Base-by-base conservation (phyloP, 37 sponge, comb jelly and placozoan genomes). In the Bolinopsis microptera region DNA sequence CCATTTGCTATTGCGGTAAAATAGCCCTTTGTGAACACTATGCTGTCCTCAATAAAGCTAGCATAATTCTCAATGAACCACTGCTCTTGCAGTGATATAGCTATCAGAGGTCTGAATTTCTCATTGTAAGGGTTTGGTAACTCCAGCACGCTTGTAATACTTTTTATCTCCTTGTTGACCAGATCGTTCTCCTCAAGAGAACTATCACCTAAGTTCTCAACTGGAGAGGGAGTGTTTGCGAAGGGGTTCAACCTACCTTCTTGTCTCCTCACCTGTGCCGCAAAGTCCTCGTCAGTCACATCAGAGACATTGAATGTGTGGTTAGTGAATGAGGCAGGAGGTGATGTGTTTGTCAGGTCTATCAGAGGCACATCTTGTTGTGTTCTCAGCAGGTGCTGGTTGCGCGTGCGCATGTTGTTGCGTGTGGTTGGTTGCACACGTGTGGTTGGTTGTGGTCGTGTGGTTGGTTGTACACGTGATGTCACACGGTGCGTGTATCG, bases 51-150 rank as follows among this genome's bases (percentile, higher is more conserved):
- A 30, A 72, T 72, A 24, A 23, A 72, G 31, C 31, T n/a, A 8
- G 75, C 75, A 28, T 72, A 72, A 30, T n/a, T 30, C 31, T 24
- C 31, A 24, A 28, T 72, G 25, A 72, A 72, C 75, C 75, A 72
- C 27, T n/a, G 75, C 18, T 72, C 75, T 28, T 72, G 75, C 3
- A 72, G 75, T 8, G 75, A 72, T 72, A 72, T 72, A 23, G 75
- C 75, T 8, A 72, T n/a, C 31, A 72, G 75, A n/a, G 75, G 75
- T 28, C 75, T 72, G 25, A 72, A 72, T 8, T 24, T 21, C 75
- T 72, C 75, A 28, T n/a, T 72, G 18, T 30, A 72, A 2, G 13
- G 75, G 75, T n/a, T n/a, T 72, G 32, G 75, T 24, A 72, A 21
- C 18, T 72, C 75, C 26, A 72, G 5, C n/a, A 72, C 31, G 5